These are phyloP conservation scores for Orthonyx spaldingii DNA, from an alignment of 2,113 vertebrate species.

Conservation along the genomic window DNA sequence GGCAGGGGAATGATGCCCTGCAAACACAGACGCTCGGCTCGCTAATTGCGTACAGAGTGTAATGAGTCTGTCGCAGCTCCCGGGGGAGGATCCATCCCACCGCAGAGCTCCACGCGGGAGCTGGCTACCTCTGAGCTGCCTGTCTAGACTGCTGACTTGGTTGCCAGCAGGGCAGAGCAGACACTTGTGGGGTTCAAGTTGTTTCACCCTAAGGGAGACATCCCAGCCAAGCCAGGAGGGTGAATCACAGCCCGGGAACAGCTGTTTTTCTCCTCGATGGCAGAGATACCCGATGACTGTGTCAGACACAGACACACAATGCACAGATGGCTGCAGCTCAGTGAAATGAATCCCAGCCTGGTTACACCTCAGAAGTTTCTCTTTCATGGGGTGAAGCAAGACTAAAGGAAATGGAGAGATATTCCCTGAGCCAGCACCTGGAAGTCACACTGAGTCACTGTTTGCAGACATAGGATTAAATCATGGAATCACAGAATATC, in stretches of 20 bases:
- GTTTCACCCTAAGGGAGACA: conserved; percentile 15
- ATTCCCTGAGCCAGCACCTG: background rate
- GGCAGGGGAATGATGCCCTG: background rate
- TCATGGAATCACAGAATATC: background rate
- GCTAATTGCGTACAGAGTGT: background rate
- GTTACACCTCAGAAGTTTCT: background rate
- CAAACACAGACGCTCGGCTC: background rate
- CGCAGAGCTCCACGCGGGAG: background rate
- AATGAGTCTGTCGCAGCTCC: background rate
- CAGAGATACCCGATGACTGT: conserved; percentile 5
- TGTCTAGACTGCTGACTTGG: conserved; percentile 30
- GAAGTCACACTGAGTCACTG: background rate
- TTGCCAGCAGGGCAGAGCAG: conserved; percentile 1
- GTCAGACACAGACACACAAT: background rate
- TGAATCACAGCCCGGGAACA: conserved; percentile 34
- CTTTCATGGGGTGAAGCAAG: background rate
- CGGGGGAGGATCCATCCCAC: background rate
- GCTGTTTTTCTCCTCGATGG: background rate
- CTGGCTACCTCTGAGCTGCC: background rate
- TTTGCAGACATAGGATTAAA: background rate
- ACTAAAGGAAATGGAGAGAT: background rate
- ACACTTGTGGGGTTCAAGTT: background rate
- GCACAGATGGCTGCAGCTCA: background rate
- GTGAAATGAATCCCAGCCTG: background rate
- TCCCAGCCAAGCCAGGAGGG: background rate